Evolutionary conservation across 2,113 vertebrate species (phyloP).

Genomic region (Equus quagga): DNA sequence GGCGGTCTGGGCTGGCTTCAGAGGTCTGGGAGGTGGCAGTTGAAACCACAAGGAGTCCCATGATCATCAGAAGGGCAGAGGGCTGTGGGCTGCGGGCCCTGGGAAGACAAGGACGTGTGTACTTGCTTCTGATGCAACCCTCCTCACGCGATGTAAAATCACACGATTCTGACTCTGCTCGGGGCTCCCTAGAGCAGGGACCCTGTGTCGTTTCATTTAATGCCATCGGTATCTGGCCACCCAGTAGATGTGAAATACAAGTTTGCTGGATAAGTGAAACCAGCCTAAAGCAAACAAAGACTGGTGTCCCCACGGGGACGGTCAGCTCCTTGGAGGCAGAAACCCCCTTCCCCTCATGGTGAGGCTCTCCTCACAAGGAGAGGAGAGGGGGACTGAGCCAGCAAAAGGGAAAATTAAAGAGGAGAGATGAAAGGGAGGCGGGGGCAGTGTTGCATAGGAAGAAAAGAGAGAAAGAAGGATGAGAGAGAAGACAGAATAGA

Average conservation of each 20-base stretch:
- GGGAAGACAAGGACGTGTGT: neutral
- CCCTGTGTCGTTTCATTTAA: neutral
- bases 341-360: too few species aligned
- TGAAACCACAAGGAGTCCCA: neutral
- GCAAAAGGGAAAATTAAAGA: neutral
- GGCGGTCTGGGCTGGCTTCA: neutral
- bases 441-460: neutral
- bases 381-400: neutral
- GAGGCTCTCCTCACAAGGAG: neutral
- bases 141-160: neutral
- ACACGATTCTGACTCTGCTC: fast-evolving
- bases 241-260: neutral
- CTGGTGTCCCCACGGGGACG: neutral
- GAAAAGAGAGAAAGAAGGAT: neutral
- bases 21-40: neutral
- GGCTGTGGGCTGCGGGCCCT: neutral
- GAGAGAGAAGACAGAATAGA: neutral
- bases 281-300: neutral
- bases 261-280: neutral
- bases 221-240: neutral
- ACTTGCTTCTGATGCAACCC: fast-evolving
- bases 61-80: neutral
- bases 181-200: neutral
- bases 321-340: neutral
- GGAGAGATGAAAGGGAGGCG: neutral